These are phyloP conservation scores for Nomada lathburiana DNA, from an alignment of 2,888 invertebrate species.

Conservation along the genomic window DNA sequence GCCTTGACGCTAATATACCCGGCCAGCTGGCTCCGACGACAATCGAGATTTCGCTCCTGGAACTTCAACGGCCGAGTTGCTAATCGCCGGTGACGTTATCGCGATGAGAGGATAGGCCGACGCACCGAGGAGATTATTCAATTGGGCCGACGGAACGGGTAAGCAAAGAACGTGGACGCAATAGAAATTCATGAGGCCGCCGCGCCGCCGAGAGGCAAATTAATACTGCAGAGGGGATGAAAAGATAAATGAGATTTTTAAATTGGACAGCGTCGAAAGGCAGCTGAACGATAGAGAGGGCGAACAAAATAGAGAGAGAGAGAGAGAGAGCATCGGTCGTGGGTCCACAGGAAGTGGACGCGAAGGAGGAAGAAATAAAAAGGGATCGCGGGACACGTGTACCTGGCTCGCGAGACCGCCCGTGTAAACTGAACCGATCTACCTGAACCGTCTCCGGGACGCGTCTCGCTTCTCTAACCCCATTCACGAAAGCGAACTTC, in stretches of 20 bases:
- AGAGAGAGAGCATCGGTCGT: not conserved
- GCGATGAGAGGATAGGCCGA: not conserved
- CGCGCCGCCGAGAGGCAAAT: constrained; percentile 37
- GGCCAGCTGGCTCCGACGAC: too few relatives aligned
- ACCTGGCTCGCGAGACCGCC: constrained; percentile 8
- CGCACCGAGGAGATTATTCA: constrained; percentile 17
- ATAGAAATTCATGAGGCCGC: constrained; percentile 62
- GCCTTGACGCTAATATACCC: too few relatives aligned
- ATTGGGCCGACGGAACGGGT: constrained; percentile 12
- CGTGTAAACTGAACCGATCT: too few relatives aligned
- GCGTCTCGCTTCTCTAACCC: constrained; percentile 18
- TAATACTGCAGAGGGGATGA: constrained; percentile 52
- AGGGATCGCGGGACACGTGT: constrained; percentile 25
- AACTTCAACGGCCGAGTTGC: not conserved
- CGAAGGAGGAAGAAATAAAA: constrained; percentile 11
- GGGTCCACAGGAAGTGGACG: not conserved
- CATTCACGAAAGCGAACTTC: constrained; percentile 40
- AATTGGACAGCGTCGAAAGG: constrained; percentile 66
- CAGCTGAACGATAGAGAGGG: not conserved
- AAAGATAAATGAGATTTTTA: constrained; percentile 65
- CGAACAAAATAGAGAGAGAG: not conserved
- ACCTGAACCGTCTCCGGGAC: not conserved
- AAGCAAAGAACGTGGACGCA: not conserved
- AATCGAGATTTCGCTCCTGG: not conserved
- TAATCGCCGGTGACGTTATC: constrained; percentile 25